Evolutionary conservation across 2,113 vertebrate species (phyloP).

Genomic region (Paracanthobrama guichenoti): DNA sequence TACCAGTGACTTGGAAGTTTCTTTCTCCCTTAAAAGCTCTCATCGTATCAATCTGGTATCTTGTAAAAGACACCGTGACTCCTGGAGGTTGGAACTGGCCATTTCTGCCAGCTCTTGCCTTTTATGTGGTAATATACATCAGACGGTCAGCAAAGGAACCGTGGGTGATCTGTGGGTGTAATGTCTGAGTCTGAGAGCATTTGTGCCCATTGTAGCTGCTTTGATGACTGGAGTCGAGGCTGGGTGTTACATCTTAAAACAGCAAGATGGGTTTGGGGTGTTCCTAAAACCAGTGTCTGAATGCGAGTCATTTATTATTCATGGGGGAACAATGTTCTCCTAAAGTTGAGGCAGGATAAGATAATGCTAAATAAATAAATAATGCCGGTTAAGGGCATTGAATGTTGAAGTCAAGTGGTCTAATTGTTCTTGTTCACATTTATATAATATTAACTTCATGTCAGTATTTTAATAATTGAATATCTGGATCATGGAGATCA

Average conservation of each 20-base stretch:
- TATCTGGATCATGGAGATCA: background rate
- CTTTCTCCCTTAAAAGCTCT: background rate
- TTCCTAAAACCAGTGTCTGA: conserved; percentile 29
- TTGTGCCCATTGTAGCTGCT: conserved; percentile 1
- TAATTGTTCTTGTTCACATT: conserved; percentile 7
- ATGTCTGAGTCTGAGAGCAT: conserved; percentile 3
- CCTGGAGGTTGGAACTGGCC: background rate
- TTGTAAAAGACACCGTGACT: background rate
- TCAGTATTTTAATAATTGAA: conserved; percentile 2
- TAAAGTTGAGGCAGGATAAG: background rate
- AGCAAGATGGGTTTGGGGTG: conserved; percentile 27
- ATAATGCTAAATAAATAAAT: conserved; percentile 16
- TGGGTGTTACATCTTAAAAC: conserved; percentile 28
- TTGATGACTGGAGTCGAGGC: conserved; percentile 15
- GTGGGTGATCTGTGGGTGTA: background rate
- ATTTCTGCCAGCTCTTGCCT: background rate
- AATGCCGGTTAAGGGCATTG: background rate
- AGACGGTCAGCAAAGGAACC: conserved; percentile 16
- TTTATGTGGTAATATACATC: conserved; percentile 1
- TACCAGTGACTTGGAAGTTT: background rate
- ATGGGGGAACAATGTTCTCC: conserved; percentile 3
- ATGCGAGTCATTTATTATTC: conserved; percentile 25
- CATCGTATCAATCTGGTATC: background rate
- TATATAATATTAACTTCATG: background rate
- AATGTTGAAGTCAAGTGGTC: background rate